A percentile compares a stretch with the other conserved stretches of the same genome.
phyloP scores from a whole-genome alignment of 2,888 invertebrate species.

The Hydriomena furcata region DNA sequence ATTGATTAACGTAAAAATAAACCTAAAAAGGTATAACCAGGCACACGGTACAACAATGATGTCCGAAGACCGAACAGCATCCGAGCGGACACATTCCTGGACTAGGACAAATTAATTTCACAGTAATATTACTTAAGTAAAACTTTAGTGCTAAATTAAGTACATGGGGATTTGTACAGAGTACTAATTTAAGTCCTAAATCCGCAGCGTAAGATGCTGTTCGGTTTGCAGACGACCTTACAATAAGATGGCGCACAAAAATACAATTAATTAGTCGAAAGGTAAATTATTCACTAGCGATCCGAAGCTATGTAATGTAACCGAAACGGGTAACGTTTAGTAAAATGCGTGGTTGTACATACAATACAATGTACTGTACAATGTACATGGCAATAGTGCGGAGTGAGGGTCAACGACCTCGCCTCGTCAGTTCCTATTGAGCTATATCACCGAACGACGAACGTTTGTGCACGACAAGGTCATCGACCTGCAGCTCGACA shows the following conservation, averaged over 20 bases:
- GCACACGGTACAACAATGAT: constrained; percentile 41
- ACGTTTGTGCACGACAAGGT: constrained; percentile 33
- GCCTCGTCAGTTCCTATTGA: neutral
- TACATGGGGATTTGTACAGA: constrained; percentile 9
- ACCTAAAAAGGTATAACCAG: constrained; percentile 50
- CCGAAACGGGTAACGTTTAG: constrained; percentile 71
- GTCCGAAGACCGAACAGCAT: constrained; percentile 17
- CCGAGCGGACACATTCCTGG: neutral
- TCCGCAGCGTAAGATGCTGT: constrained; percentile 9
- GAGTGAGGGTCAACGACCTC: constrained; percentile 35
- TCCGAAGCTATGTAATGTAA: constrained; percentile 70
- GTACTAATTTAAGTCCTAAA: constrained; percentile 4
- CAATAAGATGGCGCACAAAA: constrained; percentile 56
- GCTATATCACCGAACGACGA: constrained; percentile 5
- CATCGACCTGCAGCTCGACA: constrained; percentile 45
- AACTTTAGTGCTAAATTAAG: constrained; percentile 19
- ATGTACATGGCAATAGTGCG: constrained; percentile 47
- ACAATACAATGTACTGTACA: too few relatives aligned
- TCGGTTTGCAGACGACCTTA: constrained; percentile 37
- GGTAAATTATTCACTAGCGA: constrained; percentile 73
- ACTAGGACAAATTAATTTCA: neutral
- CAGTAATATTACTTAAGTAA: constrained; percentile 4
- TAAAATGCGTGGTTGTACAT: constrained; percentile 59
- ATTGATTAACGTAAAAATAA: constrained; percentile 52
- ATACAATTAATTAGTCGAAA: constrained; percentile 52